Conservation (phyloP, 2,113 vertebrate genomes). For the Vanacampus margaritifer region DNA sequence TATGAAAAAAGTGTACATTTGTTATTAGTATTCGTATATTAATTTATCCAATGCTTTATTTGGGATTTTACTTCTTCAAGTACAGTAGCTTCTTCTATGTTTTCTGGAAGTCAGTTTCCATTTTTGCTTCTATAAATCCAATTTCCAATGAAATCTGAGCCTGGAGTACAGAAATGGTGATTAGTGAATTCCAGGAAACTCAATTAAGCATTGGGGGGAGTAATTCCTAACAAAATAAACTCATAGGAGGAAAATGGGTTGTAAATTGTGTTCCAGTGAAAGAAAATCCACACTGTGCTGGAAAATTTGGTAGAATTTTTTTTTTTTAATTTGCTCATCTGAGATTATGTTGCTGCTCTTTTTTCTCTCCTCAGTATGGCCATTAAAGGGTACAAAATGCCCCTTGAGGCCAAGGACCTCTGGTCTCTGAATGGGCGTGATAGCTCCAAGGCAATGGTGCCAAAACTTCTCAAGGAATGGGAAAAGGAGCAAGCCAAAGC, state of each 20-base stretch:
- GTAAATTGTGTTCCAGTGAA: not conserved
- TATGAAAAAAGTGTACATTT: not conserved
- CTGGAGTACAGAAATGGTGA: slow-evolving; percentile 28
- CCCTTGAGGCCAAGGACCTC: slow-evolving; percentile 86
- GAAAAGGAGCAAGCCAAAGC: slow-evolving; percentile 75
- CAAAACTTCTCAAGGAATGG: slow-evolving; percentile 82
- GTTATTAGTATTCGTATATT: too few relatives aligned
- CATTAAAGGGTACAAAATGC: slow-evolving; percentile 85
- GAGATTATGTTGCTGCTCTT: not conserved
- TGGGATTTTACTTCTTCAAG: not conserved
- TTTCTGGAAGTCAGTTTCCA: slow-evolving; percentile 7
- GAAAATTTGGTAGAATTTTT: not conserved
- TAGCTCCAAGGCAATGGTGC: slow-evolving; percentile 76
- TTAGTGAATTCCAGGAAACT: slow-evolving; percentile 35
- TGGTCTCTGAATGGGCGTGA: slow-evolving; percentile 87
- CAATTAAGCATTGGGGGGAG: slow-evolving; percentile 11
- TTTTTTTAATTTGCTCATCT: not conserved
- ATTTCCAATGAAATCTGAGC: slow-evolving; percentile 33
- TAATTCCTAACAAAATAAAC: slow-evolving; percentile 2
- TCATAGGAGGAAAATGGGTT: not conserved
- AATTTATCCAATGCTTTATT: not conserved
- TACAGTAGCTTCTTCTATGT: not conserved
- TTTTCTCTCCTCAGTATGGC: slow-evolving; percentile 75
- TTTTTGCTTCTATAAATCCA: slow-evolving; percentile 5
- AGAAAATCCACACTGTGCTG: not conserved